Conservation (phyloP, 2,888 invertebrate species). For the Aromia moschata region DNA sequence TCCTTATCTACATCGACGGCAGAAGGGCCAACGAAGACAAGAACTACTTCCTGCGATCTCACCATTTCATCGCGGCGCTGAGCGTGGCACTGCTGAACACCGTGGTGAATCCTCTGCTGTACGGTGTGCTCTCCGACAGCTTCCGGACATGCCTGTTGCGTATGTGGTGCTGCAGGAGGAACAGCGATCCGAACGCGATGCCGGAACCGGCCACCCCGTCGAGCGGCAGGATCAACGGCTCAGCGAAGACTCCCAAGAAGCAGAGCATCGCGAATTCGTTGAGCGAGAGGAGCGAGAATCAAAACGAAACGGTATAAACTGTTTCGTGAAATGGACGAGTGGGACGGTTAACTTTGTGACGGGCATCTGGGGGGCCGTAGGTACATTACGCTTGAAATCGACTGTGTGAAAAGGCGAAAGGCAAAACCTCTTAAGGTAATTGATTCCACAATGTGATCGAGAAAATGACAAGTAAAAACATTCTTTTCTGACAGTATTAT, state of each 20-base stretch:
- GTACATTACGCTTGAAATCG: too few relatives aligned
- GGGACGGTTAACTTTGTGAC: too few relatives aligned
- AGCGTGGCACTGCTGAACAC: conserved; percentile 66
- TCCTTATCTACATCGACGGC: conserved; percentile 67
- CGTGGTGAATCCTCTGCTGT: conserved; percentile 67
- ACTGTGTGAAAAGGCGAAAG: too few relatives aligned
- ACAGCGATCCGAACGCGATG: conserved; percentile 31
- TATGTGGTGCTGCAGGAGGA: conserved; percentile 57
- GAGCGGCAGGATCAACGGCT: conserved; percentile 49
- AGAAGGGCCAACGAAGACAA: conserved; percentile 64
- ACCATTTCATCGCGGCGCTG: conserved; percentile 66
- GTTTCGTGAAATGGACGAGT: too few relatives aligned
- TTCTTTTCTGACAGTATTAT: background rate
- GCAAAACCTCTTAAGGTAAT: too few relatives aligned
- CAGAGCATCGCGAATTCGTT: conserved; percentile 52
- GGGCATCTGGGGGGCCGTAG: too few relatives aligned
- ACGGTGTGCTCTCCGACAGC: conserved; percentile 67
- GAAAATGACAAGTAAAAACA: background rate
- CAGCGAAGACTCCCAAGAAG: conserved; percentile 47
- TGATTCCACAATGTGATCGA: too few relatives aligned
- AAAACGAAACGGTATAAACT: conserved; percentile 21
- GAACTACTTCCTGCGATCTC: conserved; percentile 65
- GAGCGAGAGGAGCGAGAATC: conserved; percentile 48
- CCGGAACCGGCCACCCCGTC: conserved; percentile 51
- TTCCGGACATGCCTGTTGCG: conserved; percentile 63